phyloP scores from a whole-genome alignment of 2,797 vertebrate genomes.

The Coluber constrictor region DNA sequence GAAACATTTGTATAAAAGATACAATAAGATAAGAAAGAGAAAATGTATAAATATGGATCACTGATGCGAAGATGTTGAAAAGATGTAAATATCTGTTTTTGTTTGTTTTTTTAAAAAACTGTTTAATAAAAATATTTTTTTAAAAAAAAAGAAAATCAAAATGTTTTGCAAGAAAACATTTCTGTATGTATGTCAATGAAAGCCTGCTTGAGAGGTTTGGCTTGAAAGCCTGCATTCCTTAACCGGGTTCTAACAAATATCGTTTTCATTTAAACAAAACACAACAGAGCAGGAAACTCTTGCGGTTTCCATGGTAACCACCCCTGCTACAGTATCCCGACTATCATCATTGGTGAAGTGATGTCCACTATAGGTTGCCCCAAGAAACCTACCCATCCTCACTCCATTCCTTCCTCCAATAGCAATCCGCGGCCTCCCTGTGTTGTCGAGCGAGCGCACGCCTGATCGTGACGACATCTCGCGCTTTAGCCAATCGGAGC shows the following conservation, averaged over 20 bases:
- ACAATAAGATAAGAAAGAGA: too few species aligned
- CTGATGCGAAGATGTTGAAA: too few species aligned
- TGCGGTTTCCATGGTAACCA: background rate
- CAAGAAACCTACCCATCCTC: slow-evolving; percentile 67
- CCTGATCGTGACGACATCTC: slow-evolving; percentile 33
- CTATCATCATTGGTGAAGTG: background rate
- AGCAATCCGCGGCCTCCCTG: fast-evolving
- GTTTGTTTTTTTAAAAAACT: too few species aligned
- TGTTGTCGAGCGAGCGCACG: background rate
- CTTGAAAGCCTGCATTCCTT: background rate
- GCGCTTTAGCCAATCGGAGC: slow-evolving; percentile 43
- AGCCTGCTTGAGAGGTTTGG: background rate
- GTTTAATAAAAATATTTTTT: too few species aligned
- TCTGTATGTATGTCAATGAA: background rate
- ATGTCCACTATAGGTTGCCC: slow-evolving; percentile 36
- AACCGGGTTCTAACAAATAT: background rate
- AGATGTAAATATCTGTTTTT: too few species aligned
- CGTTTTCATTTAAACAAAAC: background rate
- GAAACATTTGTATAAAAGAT: too few species aligned
- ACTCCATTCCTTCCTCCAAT: slow-evolving; percentile 68
- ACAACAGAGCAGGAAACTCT: fast-evolving
- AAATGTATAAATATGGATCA: too few species aligned
- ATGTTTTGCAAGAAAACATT: too few species aligned
- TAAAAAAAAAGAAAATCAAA: too few species aligned
- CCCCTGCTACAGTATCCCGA: background rate